A percentile compares a stretch with the other conserved stretches of the same genome.
These are phyloP conservation scores for Pachyramphus minor DNA, from an alignment of 2,113 vertebrate species.

Conservation along the genomic window DNA sequence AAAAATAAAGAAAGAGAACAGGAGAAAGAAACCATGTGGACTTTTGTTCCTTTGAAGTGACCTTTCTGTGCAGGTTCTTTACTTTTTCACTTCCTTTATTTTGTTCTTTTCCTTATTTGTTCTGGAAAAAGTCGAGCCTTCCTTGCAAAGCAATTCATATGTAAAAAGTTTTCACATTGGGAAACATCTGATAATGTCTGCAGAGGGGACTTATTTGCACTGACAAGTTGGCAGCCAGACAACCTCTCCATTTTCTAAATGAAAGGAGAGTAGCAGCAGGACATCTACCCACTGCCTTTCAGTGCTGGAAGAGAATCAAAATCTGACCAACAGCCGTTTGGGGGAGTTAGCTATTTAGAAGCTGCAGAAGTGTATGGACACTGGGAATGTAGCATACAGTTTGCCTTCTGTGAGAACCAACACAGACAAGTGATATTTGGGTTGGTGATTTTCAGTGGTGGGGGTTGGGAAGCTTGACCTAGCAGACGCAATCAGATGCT, in stretches of 20 bases:
- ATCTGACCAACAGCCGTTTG: background rate
- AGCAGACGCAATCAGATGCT: background rate
- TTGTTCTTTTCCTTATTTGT: background rate
- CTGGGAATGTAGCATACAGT: constrained; percentile 1
- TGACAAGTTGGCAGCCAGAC: constrained; percentile 60
- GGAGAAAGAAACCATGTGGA: background rate
- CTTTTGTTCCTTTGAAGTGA: constrained; percentile 15
- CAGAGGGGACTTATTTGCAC: constrained; percentile 8
- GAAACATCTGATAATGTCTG: constrained; percentile 40
- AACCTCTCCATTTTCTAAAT: constrained; percentile 58
- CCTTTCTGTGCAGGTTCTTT: constrained; percentile 3
- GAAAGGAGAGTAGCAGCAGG: constrained; percentile 55
- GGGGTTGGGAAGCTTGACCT: background rate
- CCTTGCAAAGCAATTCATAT: constrained; percentile 46
- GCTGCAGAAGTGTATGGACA: background rate
- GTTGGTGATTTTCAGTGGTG: background rate
- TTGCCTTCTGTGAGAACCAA: constrained; percentile 35
- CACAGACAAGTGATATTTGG: background rate
- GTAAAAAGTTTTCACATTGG: constrained; percentile 46
- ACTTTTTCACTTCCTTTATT: constrained; percentile 10
- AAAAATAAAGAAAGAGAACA: background rate
- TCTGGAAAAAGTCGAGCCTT: background rate
- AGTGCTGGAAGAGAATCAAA: background rate
- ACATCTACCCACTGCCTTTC: constrained; percentile 36
- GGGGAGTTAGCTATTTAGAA: background rate